phyloP scores from a whole-genome alignment of 2,888 invertebrate genomes.

The Tholera decimalis region DNA sequence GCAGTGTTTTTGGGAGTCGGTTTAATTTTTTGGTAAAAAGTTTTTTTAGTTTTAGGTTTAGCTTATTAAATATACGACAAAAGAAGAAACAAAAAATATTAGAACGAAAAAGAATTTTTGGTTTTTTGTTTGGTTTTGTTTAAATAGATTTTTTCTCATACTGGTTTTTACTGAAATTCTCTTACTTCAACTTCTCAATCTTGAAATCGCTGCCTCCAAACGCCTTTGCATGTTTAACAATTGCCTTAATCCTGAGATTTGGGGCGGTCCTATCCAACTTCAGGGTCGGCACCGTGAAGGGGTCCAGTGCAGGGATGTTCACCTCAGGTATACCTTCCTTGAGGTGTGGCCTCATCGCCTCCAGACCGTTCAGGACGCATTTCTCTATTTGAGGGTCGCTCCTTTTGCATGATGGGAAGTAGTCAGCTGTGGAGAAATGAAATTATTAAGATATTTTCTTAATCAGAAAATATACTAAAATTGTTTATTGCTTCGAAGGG shows the following conservation, averaged over 20 bases:
- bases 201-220: conserved; percentile 92
- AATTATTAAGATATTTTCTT: no score
- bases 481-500: no score
- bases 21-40: no score
- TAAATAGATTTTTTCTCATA: no score
- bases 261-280: conserved; percentile 93
- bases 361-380: conserved; percentile 85
- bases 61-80: no score
- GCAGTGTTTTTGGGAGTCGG: no score
- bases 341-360: conserved; percentile 81
- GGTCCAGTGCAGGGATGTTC: conserved; percentile 87
- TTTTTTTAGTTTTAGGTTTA: no score
- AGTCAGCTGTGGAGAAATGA: conserved; percentile 70
- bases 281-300: conserved; percentile 93
- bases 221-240: conserved; percentile 92
- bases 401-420: conserved; percentile 71
- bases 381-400: conserved; percentile 71
- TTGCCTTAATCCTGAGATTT: conserved; percentile 93
- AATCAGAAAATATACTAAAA: no score
- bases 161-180: no score
- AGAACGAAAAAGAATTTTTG: no score
- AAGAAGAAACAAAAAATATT: no score
- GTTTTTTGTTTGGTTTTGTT: no score
- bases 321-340: conserved; percentile 70
- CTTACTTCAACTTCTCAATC: conserved; percentile 93